These are phyloP conservation scores for Tinea pellionella DNA, from an alignment of 2,888 invertebrate species.

Conservation along the genomic window DNA sequence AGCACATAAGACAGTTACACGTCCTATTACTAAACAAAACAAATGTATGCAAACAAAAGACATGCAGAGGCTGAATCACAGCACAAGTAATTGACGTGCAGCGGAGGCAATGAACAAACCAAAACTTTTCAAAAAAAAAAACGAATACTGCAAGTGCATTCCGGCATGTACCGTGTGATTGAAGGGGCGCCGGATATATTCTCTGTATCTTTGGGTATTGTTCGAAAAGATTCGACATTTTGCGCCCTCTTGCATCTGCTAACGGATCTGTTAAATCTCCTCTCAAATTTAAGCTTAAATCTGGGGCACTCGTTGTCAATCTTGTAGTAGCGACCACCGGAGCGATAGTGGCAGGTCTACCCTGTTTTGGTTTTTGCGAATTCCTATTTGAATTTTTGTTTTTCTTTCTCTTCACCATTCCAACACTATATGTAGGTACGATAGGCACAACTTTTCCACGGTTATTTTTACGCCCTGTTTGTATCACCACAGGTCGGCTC, in stretches of 20 bases:
- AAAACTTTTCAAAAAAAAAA: slow-evolving; percentile 4
- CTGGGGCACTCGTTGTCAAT: slow-evolving; percentile 35
- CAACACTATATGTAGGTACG: slow-evolving; percentile 55
- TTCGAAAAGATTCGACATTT: slow-evolving; percentile 78
- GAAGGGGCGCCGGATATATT: slow-evolving; percentile 77
- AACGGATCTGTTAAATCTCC: slow-evolving; percentile 50
- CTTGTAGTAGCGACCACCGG: slow-evolving; percentile 62
- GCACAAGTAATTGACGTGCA: slow-evolving; percentile 22
- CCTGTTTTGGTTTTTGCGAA: slow-evolving; percentile 62
- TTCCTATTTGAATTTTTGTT: slow-evolving; percentile 66
- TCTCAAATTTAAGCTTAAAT: slow-evolving; percentile 53
- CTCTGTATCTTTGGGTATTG: slow-evolving; percentile 81
- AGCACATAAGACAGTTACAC: slow-evolving; percentile 17
- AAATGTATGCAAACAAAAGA: slow-evolving; percentile 34
- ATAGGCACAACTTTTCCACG: slow-evolving; percentile 48
- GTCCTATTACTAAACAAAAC: slow-evolving; percentile 21
- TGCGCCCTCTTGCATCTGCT: slow-evolving; percentile 56
- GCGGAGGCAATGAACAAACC: slow-evolving; percentile 16
- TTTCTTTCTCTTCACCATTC: slow-evolving; percentile 63
- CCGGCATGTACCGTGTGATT: slow-evolving; percentile 50
- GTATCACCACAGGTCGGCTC: slow-evolving; percentile 53
- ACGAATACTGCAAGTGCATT: slow-evolving; percentile 13
- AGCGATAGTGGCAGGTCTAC: slow-evolving; percentile 63
- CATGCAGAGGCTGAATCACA: slow-evolving; percentile 35
- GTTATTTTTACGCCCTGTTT: slow-evolving; percentile 50